Evolutionary conservation across 1,140 invertebrate genomes (phyloP), one percentile per base, ranked within the genome.

Genomic region (Neelides sp.): DNA sequence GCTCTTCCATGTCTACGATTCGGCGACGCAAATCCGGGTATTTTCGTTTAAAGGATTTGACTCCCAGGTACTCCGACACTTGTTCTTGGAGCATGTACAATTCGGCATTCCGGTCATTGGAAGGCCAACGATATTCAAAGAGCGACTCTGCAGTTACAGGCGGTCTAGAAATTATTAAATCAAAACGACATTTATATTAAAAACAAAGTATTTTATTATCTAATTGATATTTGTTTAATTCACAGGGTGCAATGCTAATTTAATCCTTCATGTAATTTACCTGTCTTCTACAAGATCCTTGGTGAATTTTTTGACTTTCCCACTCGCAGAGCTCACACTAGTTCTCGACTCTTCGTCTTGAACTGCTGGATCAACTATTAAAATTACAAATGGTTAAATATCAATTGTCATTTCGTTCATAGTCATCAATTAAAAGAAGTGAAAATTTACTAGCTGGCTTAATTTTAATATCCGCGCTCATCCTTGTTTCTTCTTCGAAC

Each of bases 41-140:
- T 66, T 91, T 89, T 55, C 91, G 74, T 67, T 94, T 94, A 65
- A 97, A 96, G 27, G 89, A 92, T 63, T 92, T 94, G 13, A 96
- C 82, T 13, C 83, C 85, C 20, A 97, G 71, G 69, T 84, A 96
- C 61, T 91, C 83, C 0, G 86, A 85, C 39, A 96, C 81, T 70
- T 94, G 87, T 69, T 93, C 89, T 64, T 92, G 89, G 37, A 93
- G 75, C 77, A 92, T 84, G 61, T 77, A 86, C 4, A 78, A 78
- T 53, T 86, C 82, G 57, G 72, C 79, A 71, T 70, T 63, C 59
- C 55, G 55, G 22, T 77, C 75, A 55, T 81, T 78, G 30, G 78
- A 75, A 4, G 89, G 87, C 91, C 91, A 96, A 61, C 84, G 83
- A 64, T 97, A 96, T 66, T 96, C 91, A 57, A 87, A 86, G 17